A percentile compares a stretch with the other conserved stretches of the same genome.
These are phyloP conservation scores for Hartigia nigra DNA, from an alignment of 2,888 invertebrate species.

Conservation along the genomic window DNA sequence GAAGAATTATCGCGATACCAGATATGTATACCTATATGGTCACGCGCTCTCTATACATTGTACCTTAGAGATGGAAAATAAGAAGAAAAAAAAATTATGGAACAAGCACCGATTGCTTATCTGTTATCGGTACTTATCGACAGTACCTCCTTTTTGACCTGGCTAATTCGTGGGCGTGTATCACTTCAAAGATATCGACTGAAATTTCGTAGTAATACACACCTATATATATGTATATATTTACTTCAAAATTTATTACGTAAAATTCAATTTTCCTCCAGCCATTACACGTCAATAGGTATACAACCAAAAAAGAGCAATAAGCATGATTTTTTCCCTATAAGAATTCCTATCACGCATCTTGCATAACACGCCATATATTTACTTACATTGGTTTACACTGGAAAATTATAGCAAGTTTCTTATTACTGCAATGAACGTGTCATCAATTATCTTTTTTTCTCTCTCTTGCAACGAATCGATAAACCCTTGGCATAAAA, in stretches of 20 bases:
- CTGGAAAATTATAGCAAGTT: neutral
- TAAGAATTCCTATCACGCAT: neutral
- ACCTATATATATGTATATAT: too few relatives aligned
- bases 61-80: neutral
- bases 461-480: neutral
- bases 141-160: neutral
- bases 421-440: neutral
- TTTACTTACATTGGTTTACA: neutral
- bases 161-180: neutral
- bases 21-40: neutral
- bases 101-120: neutral
- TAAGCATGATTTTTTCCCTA: neutral
- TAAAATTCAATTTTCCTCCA: neutral
- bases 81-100: neutral
- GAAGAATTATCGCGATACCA: neutral
- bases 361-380: neutral
- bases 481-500: neutral
- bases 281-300: neutral
- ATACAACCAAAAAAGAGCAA: neutral
- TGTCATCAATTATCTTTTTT: neutral
- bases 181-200: neutral
- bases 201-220: neutral
- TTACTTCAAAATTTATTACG: neutral
- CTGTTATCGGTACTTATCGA: neutral
- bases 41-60: neutral